These are phyloP conservation scores for Lepus oiostolus DNA, from an alignment of 2,797 vertebrate genomes.

Conservation along the genomic window DNA sequence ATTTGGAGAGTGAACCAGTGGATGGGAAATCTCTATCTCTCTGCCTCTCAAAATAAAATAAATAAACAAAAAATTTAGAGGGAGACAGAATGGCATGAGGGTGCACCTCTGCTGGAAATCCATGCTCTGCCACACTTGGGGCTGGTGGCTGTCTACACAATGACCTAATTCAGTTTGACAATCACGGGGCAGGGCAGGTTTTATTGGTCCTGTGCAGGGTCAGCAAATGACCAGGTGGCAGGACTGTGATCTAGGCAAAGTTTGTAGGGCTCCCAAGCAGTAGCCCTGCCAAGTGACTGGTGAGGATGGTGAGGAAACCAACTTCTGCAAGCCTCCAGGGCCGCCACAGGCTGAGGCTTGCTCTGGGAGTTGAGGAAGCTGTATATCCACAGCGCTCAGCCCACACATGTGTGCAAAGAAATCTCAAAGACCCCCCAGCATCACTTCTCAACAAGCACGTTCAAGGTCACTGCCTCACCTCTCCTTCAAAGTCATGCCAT, in stretches of 20 bases:
- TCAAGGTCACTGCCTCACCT: neutral
- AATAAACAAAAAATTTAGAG: too few relatives aligned
- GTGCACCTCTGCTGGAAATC: neutral
- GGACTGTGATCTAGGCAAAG: slow-evolving; percentile 20
- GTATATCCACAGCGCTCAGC: too few relatives aligned
- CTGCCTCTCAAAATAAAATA: too few relatives aligned
- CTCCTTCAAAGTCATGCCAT: neutral
- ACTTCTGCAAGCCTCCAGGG: neutral
- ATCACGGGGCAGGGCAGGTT: neutral
- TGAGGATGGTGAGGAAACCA: neutral
- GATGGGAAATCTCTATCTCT: too few relatives aligned
- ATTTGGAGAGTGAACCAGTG: too few relatives aligned
- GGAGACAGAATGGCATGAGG: neutral
- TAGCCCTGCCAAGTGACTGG: accelerated
- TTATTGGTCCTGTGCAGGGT: neutral
- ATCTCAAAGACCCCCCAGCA: accelerated
- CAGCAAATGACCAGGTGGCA: neutral
- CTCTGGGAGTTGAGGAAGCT: neutral
- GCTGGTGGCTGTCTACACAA: neutral
- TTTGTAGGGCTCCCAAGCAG: neutral
- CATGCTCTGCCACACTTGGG: too few relatives aligned
- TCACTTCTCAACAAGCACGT: neutral
- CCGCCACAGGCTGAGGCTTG: neutral
- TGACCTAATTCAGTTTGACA: neutral
- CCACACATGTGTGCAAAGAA: accelerated